phyloP scores from a whole-genome alignment of 2,113 vertebrate species.

The Columba livia region DNA sequence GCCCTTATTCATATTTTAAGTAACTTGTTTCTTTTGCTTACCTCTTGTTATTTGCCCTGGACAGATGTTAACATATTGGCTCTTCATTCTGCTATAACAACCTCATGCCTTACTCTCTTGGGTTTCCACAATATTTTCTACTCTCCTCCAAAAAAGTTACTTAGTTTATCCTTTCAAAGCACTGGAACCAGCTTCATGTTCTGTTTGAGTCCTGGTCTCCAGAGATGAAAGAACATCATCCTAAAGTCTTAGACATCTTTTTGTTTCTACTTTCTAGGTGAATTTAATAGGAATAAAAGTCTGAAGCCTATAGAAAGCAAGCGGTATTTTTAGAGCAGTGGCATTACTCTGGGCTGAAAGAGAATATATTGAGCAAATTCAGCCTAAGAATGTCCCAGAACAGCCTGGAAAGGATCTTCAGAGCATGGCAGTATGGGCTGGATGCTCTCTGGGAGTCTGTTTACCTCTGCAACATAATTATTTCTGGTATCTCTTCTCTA shows the following conservation, averaged over 20 bases:
- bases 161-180: conserved; percentile 27
- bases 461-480: not conserved
- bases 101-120: not conserved
- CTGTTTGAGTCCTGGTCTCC: not conserved
- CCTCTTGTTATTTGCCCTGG: not conserved
- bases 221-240: not conserved
- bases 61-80: not conserved
- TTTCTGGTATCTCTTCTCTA: conserved; percentile 23
- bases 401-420: not conserved
- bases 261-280: not conserved
- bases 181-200: not conserved
- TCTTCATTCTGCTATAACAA: not conserved
- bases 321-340: not conserved
- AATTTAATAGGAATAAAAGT: conserved; percentile 4
- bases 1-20: not conserved
- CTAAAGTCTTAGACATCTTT: not conserved
- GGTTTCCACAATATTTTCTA: not conserved
- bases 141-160: not conserved
- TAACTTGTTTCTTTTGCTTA: not conserved
- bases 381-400: not conserved
- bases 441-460: not conserved
- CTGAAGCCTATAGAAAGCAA: not conserved
- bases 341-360: not conserved
- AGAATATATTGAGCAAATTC: not conserved
- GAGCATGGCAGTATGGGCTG: not conserved